These are phyloP conservation scores for Calameuta filiformis DNA, from an alignment of 2,888 invertebrate species.

Conservation along the genomic window DNA sequence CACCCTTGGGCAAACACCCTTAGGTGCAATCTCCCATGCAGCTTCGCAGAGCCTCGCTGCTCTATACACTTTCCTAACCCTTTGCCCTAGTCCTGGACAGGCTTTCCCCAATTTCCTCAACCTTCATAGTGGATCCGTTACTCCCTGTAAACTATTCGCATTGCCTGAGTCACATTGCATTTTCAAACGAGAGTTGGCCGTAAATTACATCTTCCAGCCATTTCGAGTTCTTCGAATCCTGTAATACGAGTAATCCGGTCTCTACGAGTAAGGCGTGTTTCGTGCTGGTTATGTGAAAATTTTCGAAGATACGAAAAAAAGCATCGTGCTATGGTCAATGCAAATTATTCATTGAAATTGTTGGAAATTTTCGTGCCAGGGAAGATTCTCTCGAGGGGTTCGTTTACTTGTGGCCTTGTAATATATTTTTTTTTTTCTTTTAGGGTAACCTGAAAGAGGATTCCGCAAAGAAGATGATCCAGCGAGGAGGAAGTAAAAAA, in stretches of 20 bases:
- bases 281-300: not conserved
- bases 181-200: not conserved
- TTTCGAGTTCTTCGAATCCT: not conserved
- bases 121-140: not conserved
- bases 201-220: too few species aligned
- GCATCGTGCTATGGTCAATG: not conserved
- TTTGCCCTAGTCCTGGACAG: not conserved
- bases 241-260: too few species aligned
- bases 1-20: not conserved
- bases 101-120: not conserved
- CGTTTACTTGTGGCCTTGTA: not conserved
- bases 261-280: not conserved
- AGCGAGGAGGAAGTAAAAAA: not conserved
- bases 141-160: not conserved
- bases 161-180: not conserved
- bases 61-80: not conserved
- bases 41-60: not conserved
- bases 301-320: not conserved
- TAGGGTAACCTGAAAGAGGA: not conserved
- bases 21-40: not conserved
- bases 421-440: not conserved
- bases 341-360: not conserved
- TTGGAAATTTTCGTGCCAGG: not conserved
- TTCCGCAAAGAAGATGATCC: not conserved
- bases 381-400: not conserved